phyloP scores from a whole-genome alignment of 2,888 invertebrate genomes.

The Agrilus cyanescens region DNA sequence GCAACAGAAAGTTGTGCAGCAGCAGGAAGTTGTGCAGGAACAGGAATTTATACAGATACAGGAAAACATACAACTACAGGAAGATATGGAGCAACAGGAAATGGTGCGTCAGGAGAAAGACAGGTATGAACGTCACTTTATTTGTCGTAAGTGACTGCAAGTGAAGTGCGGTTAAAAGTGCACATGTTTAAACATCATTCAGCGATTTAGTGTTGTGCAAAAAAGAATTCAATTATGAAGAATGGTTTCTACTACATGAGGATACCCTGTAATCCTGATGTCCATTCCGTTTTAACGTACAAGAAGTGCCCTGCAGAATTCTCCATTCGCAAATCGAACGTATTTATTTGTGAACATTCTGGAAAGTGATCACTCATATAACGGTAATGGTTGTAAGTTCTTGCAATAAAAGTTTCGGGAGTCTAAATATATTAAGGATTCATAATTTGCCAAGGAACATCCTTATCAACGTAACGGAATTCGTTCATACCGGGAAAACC shows the following conservation, averaged over 20 bases:
- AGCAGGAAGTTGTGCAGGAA: too few relatives aligned
- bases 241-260: background rate
- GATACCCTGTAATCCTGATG: constrained; percentile 1
- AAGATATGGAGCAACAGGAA: too few relatives aligned
- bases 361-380: constrained; percentile 29
- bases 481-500: too few relatives aligned
- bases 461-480: too few relatives aligned
- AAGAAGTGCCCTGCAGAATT: background rate
- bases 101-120: background rate
- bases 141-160: constrained; percentile 10
- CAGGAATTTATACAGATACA: too few relatives aligned
- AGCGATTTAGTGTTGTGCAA: constrained; percentile 5
- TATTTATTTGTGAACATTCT: constrained; percentile 24
- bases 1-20: too few relatives aligned
- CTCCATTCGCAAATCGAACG: too few relatives aligned
- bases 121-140: constrained; percentile 13
- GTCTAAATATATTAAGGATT: constrained; percentile 20
- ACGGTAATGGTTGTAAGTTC: constrained; percentile 29
- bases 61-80: too few relatives aligned
- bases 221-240: background rate
- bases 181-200: constrained; percentile 12
- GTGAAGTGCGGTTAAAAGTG: constrained; percentile 5
- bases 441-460: too few relatives aligned
- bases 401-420: constrained; percentile 27
- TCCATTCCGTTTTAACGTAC: constrained; percentile 1